Evolutionary conservation across 2,113 vertebrate genomes (phyloP).

Genomic region (Tachysurus vachellii): DNA sequence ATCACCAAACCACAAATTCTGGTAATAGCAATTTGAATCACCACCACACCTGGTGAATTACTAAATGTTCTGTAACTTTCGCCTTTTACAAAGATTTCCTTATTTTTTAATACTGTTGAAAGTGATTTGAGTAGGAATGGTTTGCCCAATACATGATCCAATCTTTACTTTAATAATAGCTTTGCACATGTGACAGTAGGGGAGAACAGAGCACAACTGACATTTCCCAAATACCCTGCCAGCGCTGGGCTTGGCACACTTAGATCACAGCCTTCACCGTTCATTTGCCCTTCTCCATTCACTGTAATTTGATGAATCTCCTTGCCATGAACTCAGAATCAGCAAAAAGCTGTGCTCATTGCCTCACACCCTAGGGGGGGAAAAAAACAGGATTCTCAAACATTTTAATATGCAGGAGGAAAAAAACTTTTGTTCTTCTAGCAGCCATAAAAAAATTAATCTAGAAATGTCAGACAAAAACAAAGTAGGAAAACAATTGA

Average conservation of each 20-base stretch:
- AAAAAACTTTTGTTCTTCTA: neutral
- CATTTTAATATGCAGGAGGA: neutral
- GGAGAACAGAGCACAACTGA: constrained; percentile 88
- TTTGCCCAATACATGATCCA: neutral
- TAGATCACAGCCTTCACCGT: constrained; percentile 90
- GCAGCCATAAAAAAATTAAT: neutral
- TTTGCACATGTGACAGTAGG: constrained; percentile 88
- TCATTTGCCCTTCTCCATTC: constrained; percentile 87
- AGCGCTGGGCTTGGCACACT: constrained; percentile 85
- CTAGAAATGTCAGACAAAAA: neutral
- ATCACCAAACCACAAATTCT: neutral
- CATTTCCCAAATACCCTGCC: constrained; percentile 99
- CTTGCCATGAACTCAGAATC: constrained; percentile 82
- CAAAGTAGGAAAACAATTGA: too few species aligned
- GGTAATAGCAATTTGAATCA: neutral
- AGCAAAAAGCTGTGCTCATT: constrained; percentile 74
- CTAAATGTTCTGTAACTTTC: constrained; percentile 72
- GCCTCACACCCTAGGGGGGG: constrained; percentile 73
- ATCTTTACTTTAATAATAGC: constrained; percentile 62
- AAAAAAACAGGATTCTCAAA: constrained; percentile 64
- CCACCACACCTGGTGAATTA: neutral
- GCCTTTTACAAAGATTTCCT: constrained; percentile 92
- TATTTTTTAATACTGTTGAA: constrained; percentile 54
- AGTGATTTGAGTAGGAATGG: constrained; percentile 29
- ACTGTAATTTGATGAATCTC: constrained; percentile 77